Conservation (phyloP, 2,113 vertebrate species). For the Mus spicilegus region DNA sequence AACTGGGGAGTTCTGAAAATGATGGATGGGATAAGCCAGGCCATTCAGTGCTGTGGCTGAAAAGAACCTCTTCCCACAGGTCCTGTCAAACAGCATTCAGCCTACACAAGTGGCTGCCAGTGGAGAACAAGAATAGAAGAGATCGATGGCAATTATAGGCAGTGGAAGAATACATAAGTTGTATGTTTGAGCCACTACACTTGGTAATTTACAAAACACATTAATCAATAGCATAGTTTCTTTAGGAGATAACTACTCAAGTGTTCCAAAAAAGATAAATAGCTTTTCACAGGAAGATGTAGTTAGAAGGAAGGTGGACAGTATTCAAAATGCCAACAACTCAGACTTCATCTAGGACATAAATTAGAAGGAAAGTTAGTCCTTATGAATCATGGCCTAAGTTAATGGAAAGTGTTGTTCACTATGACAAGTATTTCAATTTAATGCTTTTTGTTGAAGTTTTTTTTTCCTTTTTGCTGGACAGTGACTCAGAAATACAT, state of each 20-base stretch:
- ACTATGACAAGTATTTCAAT: not conserved
- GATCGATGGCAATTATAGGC: no score
- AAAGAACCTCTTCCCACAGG: not conserved
- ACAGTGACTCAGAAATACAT: not conserved
- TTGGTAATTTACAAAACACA: not conserved
- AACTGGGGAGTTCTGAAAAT: not conserved
- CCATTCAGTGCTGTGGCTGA: no score
- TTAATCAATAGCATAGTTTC: not conserved
- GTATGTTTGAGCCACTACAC: not conserved
- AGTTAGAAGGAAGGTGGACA: not conserved
- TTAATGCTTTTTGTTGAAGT: not conserved
- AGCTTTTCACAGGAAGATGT: not conserved
- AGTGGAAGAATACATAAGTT: not conserved
- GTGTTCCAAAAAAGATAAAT: not conserved
- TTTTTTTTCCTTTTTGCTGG: not conserved
- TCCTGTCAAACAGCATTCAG: no score
- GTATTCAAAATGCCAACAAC: not conserved
- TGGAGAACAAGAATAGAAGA: not conserved
- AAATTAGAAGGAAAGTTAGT: not conserved
- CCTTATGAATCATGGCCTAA: not conserved
- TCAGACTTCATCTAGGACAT: no score
- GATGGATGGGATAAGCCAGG: not conserved
- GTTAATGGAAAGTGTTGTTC: not conserved
- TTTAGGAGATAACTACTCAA: not conserved
- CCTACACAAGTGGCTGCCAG: not conserved